Conservation (phyloP, 2,797 vertebrate species). For the Bradypodion pumilum region DNA sequence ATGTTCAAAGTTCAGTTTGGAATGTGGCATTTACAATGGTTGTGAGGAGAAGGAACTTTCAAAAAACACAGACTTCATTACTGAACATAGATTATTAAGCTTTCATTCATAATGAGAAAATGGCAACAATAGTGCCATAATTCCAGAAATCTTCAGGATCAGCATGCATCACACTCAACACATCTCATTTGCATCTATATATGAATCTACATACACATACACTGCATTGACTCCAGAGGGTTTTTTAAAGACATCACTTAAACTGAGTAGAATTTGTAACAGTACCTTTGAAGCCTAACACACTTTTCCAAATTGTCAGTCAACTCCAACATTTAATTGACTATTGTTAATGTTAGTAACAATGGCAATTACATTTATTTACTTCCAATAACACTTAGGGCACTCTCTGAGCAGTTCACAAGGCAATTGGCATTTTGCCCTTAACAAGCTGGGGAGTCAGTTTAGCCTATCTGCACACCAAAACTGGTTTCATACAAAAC, state of each 20-base stretch:
- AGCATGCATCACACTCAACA: too few relatives aligned
- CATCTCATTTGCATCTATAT: too few relatives aligned
- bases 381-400: too few relatives aligned
- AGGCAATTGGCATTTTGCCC: too few relatives aligned
- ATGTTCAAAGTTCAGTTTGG: background rate
- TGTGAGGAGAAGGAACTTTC: background rate
- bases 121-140: background rate
- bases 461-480: background rate
- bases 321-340: background rate
- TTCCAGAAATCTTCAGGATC: background rate
- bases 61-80: background rate
- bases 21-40: background rate
- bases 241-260: too few relatives aligned
- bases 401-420: too few relatives aligned
- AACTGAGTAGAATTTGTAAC: background rate
- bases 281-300: background rate
- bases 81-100: background rate
- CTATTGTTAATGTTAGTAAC: background rate
- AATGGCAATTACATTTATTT: too few relatives aligned
- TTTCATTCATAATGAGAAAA: background rate
- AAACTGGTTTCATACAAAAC: background rate
- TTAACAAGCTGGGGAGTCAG: too few relatives aligned
- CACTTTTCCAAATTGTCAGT: background rate
- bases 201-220: too few relatives aligned
- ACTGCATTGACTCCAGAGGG: background rate